Conservation (phyloP, 2,797 vertebrate genomes). For the Denticeps clupeoides region DNA sequence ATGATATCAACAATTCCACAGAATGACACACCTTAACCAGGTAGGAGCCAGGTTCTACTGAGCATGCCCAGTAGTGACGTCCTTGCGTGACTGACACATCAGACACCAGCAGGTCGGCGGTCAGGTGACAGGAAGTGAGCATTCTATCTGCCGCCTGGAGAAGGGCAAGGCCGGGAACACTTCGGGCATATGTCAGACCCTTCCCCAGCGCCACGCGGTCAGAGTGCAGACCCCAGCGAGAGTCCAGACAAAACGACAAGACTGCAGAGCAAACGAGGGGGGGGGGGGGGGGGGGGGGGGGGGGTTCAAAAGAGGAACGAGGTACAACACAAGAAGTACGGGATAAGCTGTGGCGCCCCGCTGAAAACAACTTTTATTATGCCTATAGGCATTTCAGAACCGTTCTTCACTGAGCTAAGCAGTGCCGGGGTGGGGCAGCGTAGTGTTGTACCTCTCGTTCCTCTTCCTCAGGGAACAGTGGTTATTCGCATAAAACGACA, state of each 20-base stretch:
- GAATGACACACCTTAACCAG: constrained; percentile 71
- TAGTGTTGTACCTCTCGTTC: no score
- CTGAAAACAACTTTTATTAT: no score
- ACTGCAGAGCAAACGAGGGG: constrained; percentile 51
- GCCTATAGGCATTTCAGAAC: no score
- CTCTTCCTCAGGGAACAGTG: no score
- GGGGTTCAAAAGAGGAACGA: constrained; percentile 2
- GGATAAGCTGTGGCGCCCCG: no score
- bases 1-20: neutral
- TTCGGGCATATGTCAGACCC: constrained; percentile 87
- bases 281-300: neutral
- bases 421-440: no score
- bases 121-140: constrained; percentile 86
- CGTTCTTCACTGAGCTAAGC: no score
- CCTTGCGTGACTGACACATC: constrained; percentile 88
- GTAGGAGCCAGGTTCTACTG: constrained; percentile 88
- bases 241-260: constrained; percentile 88
- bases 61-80: constrained; percentile 93
- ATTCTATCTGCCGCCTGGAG: constrained; percentile 81
- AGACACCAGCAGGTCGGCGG: constrained; percentile 83
- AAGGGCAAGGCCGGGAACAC: constrained; percentile 81
- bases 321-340: neutral
- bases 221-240: constrained; percentile 82
- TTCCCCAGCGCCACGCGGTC: constrained; percentile 85
- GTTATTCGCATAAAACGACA: no score